Conservation (phyloP, 1,140 invertebrate species). For the Centruroides sculpturatus region DNA sequence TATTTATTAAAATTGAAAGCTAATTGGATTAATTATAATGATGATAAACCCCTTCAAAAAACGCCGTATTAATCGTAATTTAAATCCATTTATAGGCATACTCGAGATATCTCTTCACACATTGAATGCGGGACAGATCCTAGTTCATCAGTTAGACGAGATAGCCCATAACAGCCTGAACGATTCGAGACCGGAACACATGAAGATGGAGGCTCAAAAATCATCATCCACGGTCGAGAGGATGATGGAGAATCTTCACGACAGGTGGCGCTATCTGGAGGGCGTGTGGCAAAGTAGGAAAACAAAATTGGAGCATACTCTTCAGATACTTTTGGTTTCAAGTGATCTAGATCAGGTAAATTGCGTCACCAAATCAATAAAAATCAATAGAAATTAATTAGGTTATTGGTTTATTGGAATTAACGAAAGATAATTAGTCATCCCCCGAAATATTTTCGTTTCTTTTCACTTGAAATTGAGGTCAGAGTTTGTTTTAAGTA, state of each 20-base stretch:
- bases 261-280: conserved; percentile 55
- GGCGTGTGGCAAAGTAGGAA: conserved; percentile 46
- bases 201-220: conserved; percentile 43
- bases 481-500: too few species aligned
- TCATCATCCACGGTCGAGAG: conserved; percentile 49
- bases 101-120: conserved; percentile 59
- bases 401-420: too few species aligned
- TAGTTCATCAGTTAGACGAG: conserved; percentile 52
- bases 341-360: conserved; percentile 52
- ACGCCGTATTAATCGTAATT: too few species aligned
- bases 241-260: conserved; percentile 60
- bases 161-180: conserved; percentile 43
- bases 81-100: conserved; percentile 32
- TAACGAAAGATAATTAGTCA: too few species aligned
- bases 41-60: too few species aligned
- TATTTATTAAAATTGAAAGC: too few species aligned
- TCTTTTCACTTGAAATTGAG: too few species aligned
- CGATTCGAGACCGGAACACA: conserved; percentile 55
- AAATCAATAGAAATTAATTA: too few species aligned
- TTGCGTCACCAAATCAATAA: neutral
- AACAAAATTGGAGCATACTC: conserved; percentile 54
- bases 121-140: conserved; percentile 57
- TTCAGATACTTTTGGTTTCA: conserved; percentile 55
- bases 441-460: too few species aligned
- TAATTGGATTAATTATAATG: too few species aligned